A percentile compares a stretch with the other conserved stretches of the same genome.
Evolutionary conservation across 1,140 invertebrate species (phyloP).

Genomic region (Nilaparvata lugens): DNA sequence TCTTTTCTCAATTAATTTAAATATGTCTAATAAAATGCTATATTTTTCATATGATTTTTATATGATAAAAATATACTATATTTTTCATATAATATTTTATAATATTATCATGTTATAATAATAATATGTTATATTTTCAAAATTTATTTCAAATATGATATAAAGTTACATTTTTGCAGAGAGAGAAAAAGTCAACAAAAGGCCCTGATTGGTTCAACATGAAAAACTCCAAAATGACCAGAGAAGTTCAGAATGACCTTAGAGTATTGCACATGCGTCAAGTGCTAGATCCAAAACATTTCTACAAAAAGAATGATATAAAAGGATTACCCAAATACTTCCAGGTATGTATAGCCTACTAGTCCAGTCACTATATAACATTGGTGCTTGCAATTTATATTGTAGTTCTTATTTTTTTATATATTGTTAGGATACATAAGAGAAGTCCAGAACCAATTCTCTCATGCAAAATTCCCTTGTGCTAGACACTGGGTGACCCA

Average conservation of each 20-base stretch:
- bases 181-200: constrained; percentile 62
- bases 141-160: constrained; percentile 16
- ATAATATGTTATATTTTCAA: constrained; percentile 2
- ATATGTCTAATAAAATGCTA: no score
- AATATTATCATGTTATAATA: constrained; percentile 3
- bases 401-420: no score
- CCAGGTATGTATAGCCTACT: constrained; percentile 53
- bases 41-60: background rate
- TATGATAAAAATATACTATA: background rate
- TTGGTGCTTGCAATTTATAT: no score
- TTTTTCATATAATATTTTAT: background rate
- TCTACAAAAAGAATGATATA: constrained; percentile 88
- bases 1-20: no score
- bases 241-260: constrained; percentile 78
- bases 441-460: no score
- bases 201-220: constrained; percentile 82
- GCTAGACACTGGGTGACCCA: no score
- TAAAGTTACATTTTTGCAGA: constrained; percentile 34
- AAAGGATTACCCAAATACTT: constrained; percentile 86
- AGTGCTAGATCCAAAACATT: constrained; percentile 82
- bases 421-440: no score
- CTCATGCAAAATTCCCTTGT: no score
- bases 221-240: constrained; percentile 75
- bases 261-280: constrained; percentile 85
- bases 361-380: no score